These are phyloP conservation scores for Octonoba sinensis DNA, from an alignment of 2,888 invertebrate species.

Conservation along the genomic window DNA sequence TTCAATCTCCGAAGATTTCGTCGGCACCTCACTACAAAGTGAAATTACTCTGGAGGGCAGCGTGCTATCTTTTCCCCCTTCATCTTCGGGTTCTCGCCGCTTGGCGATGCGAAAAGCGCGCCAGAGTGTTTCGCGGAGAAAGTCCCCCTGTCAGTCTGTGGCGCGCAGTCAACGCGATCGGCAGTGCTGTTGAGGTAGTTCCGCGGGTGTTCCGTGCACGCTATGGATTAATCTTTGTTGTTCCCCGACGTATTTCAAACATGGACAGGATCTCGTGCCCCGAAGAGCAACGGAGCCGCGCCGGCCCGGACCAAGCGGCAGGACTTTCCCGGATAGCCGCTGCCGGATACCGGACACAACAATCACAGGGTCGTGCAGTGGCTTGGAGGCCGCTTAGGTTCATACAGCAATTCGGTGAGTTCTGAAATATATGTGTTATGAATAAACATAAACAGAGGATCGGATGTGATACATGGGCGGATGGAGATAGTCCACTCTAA, in stretches of 20 bases:
- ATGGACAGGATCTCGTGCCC: constrained; percentile 38
- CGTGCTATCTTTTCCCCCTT: not conserved
- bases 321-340: constrained; percentile 3
- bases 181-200: constrained; percentile 21
- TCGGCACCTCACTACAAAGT: too few species aligned
- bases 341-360: constrained; percentile 45
- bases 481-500: too few species aligned
- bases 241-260: constrained; percentile 33
- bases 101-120: not conserved
- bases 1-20: too few species aligned
- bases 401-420: constrained; percentile 62
- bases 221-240: not conserved
- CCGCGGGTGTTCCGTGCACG: constrained; percentile 2
- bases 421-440: not conserved
- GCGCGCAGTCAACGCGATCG: constrained; percentile 34
- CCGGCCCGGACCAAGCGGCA: constrained; percentile 10
- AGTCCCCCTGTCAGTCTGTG: constrained; percentile 27
- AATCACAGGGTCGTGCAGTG: constrained; percentile 6
- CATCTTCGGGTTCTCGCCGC: not conserved
- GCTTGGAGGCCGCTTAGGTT: constrained; percentile 50
- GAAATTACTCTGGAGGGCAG: not conserved
- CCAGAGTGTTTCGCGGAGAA: not conserved
- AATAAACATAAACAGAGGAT: too few species aligned
- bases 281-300: constrained; percentile 17
- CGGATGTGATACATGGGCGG: too few species aligned